Percentiles rank a stretch among this genome's conserved stretches.
Conservation (phyloP, 2,113 vertebrate genomes). For the Corythornis cristatus region DNA sequence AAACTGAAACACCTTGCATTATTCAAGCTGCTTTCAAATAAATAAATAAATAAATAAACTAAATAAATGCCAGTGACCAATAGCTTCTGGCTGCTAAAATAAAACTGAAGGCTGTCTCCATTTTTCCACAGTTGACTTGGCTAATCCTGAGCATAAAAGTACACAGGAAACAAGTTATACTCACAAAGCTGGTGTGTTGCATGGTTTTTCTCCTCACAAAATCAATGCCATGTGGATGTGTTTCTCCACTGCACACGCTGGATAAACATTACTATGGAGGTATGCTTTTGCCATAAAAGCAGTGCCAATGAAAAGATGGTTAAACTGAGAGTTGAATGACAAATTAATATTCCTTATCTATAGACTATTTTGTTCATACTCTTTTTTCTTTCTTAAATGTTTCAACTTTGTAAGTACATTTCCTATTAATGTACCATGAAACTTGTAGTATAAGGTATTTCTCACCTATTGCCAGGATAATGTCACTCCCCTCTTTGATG, state of each 20-base stretch:
- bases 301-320: background rate
- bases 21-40: background rate
- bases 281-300: background rate
- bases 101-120: background rate
- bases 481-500: constrained; percentile 40
- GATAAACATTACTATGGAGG: background rate
- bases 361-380: background rate
- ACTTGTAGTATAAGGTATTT: constrained; percentile 13
- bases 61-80: background rate
- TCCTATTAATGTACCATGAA: constrained; percentile 10
- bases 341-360: constrained; percentile 12
- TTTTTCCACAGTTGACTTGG: background rate
- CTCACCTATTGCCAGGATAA: constrained; percentile 43
- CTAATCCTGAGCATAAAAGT: background rate
- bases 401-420: background rate
- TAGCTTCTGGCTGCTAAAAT: background rate
- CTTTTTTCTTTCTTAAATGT: background rate
- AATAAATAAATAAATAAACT: background rate
- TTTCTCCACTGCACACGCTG: background rate
- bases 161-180: background rate
- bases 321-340: background rate
- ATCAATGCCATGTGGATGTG: background rate
- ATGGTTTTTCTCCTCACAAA: background rate
- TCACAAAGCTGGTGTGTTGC: constrained; percentile 11
- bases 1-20: background rate